Base-by-base conservation (phyloP, 2,797 vertebrate species). In the Myripristis murdjan region DNA sequence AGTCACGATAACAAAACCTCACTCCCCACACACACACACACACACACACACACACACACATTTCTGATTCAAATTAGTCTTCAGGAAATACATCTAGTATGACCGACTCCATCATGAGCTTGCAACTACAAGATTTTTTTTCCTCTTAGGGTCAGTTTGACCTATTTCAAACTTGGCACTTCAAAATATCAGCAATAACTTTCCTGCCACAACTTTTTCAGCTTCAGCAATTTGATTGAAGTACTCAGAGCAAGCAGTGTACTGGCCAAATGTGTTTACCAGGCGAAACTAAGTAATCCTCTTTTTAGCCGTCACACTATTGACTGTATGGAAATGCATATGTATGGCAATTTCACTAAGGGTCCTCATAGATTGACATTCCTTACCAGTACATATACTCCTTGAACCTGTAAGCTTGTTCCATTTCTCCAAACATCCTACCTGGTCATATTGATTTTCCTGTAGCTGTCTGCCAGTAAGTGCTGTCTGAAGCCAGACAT, bases 381-480 rank as follows among this genome's bases (percentile, higher is more conserved):
- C 70, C 74, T 54, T 59, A 35, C 12, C 49, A 35, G 73, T 46
- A 12, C 35, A 35, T 60, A 43, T 35, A 61, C 75, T 69, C 68
- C 73, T 72, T 20, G 9, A 72, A 63, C 58, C 72, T 61, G 69
- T 75, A 77, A 52, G 79, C 73, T 54, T n/a, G 65, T 52, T 79
- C 59, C 33, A 76, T n/a, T 73, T 81, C 86, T 71, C 79, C 70
- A 55, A 68, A 69, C 80, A 66, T 43, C 81, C 81, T 70, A 82
- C 85, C 84, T 83, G 81, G 39, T 67, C 48, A 4, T 69, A 92
- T 92, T 85, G 90, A 92, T 93, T 92, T 91, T 79, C 64, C 78
- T 15, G 67, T 86, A 49, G 66, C 71, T 54, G 75, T 73, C 70
- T 85, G 88, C 85, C 86, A 83, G 89, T 90, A 87, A 90, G 83